A percentile compares a stretch with the other conserved stretches of the same genome.
phyloP scores from a whole-genome alignment of 2,888 invertebrate genomes.

The Parelbella ahira region DNA sequence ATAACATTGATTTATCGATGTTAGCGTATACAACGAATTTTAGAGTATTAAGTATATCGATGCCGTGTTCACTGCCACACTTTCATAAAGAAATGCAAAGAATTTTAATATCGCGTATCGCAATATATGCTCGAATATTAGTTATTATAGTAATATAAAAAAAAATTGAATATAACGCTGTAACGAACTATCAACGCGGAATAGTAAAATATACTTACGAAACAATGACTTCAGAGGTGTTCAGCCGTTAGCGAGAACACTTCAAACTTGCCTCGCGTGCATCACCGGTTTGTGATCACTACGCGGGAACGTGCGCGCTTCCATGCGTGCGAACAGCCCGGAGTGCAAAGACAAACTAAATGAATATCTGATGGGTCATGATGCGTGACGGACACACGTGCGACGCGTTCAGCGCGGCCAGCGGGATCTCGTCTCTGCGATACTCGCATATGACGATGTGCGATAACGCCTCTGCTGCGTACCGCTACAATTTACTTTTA shows the following conservation, averaged over 20 bases:
- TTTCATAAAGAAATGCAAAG: slow-evolving; percentile 10
- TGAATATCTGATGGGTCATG: slow-evolving; percentile 67
- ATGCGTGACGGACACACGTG: slow-evolving; percentile 75
- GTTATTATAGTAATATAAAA: neutral
- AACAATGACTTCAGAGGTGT: slow-evolving; percentile 51
- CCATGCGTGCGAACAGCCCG: slow-evolving; percentile 64
- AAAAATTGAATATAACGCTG: neutral
- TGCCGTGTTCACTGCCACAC: neutral
- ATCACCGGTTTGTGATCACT: slow-evolving; percentile 57
- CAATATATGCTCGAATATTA: slow-evolving; percentile 1
- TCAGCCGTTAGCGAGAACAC: slow-evolving; percentile 30
- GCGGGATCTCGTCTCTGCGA: slow-evolving; percentile 35
- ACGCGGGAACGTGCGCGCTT: slow-evolving; percentile 51
- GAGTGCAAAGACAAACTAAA: slow-evolving; percentile 68
- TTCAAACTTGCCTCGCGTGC: slow-evolving; percentile 28
- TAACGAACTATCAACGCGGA: neutral
- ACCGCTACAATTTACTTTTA: slow-evolving; percentile 19
- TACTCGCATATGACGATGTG: slow-evolving; percentile 25
- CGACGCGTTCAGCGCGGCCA: slow-evolving; percentile 44
- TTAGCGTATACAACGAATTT: too few species aligned
- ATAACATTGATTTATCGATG: too few species aligned
- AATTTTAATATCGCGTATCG: too few species aligned
- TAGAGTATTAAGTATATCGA: too few species aligned
- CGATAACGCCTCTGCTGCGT: slow-evolving; percentile 16
- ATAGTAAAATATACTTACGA: slow-evolving; percentile 49